Percentiles rank a stretch among this genome's conserved stretches.
phyloP scores from a whole-genome alignment of 2,113 vertebrate genomes.

The Coptodon rendalli region DNA sequence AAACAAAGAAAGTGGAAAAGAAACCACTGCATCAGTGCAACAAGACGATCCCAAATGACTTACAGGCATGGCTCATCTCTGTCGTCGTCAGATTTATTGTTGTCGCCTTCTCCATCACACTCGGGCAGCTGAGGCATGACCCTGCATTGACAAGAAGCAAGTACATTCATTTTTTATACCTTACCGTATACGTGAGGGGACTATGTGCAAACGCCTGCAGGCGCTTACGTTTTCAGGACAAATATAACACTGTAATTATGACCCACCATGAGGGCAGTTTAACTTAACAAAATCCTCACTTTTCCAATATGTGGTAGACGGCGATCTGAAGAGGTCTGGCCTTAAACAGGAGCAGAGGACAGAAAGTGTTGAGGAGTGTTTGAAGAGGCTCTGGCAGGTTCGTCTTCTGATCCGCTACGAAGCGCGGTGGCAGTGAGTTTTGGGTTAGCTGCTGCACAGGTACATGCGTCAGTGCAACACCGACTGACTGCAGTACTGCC shows the following conservation, averaged over 20 bases:
- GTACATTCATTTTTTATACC: background rate
- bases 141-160: constrained; percentile 55
- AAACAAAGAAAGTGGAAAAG: background rate
- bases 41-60: constrained; percentile 32
- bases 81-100: constrained; percentile 79
- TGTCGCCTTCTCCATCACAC: constrained; percentile 85
- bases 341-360: constrained; percentile 83
- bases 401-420: constrained; percentile 83
- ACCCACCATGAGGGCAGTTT: background rate
- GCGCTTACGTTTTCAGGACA: background rate
- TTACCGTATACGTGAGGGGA: background rate
- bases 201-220: background rate
- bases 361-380: constrained; percentile 85
- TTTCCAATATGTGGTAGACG: constrained; percentile 83
- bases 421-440: constrained; percentile 80
- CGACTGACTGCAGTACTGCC: constrained; percentile 79
- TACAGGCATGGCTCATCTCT: constrained; percentile 87
- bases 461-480: constrained; percentile 79
- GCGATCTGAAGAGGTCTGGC: constrained; percentile 86
- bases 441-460: constrained; percentile 81
- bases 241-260: background rate
- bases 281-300: constrained; percentile 71
- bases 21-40: background rate
- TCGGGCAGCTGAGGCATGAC: constrained; percentile 90
- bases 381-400: constrained; percentile 85